Base-by-base conservation (phyloP, 2,113 vertebrate species). In the Mirza zaza region DNA sequence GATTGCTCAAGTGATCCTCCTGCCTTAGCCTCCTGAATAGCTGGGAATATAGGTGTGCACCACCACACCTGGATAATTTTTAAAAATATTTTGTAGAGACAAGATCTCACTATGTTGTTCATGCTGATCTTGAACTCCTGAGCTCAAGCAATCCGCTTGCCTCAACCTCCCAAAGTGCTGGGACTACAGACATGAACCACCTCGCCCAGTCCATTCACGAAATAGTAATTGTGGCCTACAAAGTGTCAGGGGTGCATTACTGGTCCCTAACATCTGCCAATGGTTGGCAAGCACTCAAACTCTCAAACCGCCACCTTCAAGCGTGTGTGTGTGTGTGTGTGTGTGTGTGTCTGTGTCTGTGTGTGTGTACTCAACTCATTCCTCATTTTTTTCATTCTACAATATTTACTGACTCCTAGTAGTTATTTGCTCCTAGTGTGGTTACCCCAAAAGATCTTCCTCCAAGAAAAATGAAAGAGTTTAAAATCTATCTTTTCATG, bases 231-330 rank as follows among this genome's bases (percentile, higher is more conserved):
- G 27, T 45, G 14, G 5, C 50, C 45, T 34, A 12, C 1, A 3
- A 0, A 4, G 12, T 2, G 6, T 57, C 39, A 10, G 23, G 10
- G 89, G 17, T 45, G 17, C 1, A 0, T 15, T 25, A 3, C 1
- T 4, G 39, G 34, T 8, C 68, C 8, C 3, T 21, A 10, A 25
- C 8, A 8, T 9, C 25, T 29, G 39, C 20, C 1, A 20, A 76
- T 0, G 10, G 71, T 18, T 0, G 0, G 89, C 88, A 75, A 73
- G 39, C 1, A 8, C 0, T 75, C 50, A 70, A 3, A 63, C 17
- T 75, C 18, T 8, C 52, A 32, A 23, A 76, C 10, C 2, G 4
- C 39, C 1, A 1, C 52, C 57, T 89, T 77, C 8, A 27, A 34
- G n/a, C 14, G 1, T 0, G 0, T 18, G 25, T 10, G 45, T 65